Percentiles rank a stretch among this genome's conserved stretches.
phyloP scores from a whole-genome alignment of 2,888 invertebrate species.

The Papilio gigon region DNA sequence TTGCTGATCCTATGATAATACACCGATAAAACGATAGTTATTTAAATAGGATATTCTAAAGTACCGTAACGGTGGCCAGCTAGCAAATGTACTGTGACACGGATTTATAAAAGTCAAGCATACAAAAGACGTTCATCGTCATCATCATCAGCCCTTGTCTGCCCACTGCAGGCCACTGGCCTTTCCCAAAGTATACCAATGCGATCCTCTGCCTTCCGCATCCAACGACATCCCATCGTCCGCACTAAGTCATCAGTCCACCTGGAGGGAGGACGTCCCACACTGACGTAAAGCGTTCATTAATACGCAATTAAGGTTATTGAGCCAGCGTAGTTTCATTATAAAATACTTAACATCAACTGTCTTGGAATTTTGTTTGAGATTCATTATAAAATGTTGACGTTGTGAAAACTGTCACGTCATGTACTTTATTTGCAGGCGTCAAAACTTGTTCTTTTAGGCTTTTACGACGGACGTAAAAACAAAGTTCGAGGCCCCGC shows the following conservation, averaged over 20 bases:
- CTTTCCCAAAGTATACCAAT: no score
- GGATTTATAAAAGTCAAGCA: neutral
- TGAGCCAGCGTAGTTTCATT: neutral
- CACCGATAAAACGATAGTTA: neutral
- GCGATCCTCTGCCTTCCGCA: no score
- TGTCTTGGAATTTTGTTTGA: neutral
- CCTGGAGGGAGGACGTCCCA: no score
- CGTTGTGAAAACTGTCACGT: slow-evolving; percentile 26
- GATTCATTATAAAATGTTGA: neutral
- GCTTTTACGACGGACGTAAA: slow-evolving; percentile 50
- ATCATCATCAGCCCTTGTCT: no score
- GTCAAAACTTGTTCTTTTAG: slow-evolving; percentile 44
- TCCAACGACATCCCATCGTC: no score
- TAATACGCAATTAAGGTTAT: neutral
- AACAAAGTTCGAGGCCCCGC: slow-evolving; percentile 51
- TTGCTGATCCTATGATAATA: neutral
- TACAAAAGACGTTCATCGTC: neutral
- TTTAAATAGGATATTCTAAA: neutral
- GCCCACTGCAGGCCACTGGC: no score
- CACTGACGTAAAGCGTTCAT: no score
- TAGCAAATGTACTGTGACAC: neutral
- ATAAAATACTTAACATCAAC: neutral
- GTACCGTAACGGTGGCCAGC: neutral
- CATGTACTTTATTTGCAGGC: slow-evolving; percentile 2
- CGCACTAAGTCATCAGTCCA: no score